Percentiles rank a stretch among this genome's conserved stretches.
These are phyloP conservation scores for Liasis olivaceus DNA, from an alignment of 2,797 vertebrate genomes.

Conservation along the genomic window DNA sequence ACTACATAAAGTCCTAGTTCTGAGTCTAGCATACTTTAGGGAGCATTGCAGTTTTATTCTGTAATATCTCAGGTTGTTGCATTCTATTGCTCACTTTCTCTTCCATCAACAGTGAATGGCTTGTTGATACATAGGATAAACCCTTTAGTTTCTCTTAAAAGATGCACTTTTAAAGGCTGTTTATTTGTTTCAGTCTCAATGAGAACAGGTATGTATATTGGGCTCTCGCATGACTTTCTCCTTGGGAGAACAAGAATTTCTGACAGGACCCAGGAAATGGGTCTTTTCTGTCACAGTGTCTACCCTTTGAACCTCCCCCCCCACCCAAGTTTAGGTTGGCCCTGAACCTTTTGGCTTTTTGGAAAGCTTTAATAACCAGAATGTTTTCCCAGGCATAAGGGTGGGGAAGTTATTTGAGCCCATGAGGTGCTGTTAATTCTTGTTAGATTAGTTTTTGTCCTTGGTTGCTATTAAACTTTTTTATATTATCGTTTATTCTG, in stretches of 20 bases:
- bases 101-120: not conserved
- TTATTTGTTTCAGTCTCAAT: not conserved
- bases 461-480: not conserved
- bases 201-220: not conserved
- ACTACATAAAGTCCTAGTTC: not conserved
- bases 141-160: not conserved
- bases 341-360: not conserved
- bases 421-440: not conserved
- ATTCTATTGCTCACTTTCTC: not conserved
- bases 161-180: not conserved
- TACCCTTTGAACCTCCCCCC: not conserved
- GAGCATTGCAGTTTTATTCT: not conserved
- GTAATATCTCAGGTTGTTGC: not conserved
- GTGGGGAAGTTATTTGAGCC: not conserved
- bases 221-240: not conserved
- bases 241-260: not conserved
- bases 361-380: not conserved
- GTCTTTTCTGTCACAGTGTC: not conserved
- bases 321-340: not conserved
- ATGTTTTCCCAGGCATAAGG: not conserved
- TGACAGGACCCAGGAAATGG: not conserved
- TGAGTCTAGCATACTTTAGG: not conserved
- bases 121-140: not conserved
- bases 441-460: not conserved
- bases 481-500: not conserved